Evolutionary conservation across 2,113 vertebrate species (phyloP).

Genomic region (Zapus hudsonius): DNA sequence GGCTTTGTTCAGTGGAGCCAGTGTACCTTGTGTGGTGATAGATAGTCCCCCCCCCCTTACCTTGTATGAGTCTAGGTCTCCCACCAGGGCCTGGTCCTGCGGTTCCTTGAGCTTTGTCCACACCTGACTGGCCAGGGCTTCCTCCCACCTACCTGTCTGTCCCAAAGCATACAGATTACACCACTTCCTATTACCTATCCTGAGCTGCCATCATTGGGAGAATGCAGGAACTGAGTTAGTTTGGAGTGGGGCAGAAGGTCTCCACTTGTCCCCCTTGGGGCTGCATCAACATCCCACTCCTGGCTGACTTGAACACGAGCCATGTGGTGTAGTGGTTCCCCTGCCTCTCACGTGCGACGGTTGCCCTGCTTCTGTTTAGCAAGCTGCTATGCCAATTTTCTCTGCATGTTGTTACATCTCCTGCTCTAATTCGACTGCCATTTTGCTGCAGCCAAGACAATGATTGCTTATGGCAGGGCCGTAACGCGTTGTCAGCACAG

Average conservation of each 20-base stretch:
- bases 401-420: constrained; percentile 78
- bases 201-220: no score
- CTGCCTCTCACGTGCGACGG: constrained; percentile 14
- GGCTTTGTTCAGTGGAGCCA: no score
- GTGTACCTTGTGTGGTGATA: no score
- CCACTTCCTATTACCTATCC: no score
- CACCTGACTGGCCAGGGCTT: no score
- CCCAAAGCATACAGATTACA: no score
- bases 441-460: constrained; percentile 76
- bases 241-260: not conserved
- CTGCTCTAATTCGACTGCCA: constrained; percentile 82
- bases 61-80: no score
- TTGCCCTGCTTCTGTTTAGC: constrained; percentile 74
- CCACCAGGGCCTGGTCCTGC: no score
- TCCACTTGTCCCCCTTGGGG: not conserved
- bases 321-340: constrained; percentile 23
- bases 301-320: not conserved
- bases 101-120: no score
- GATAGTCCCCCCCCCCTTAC: no score
- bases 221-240: not conserved
- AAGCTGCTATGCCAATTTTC: constrained; percentile 80
- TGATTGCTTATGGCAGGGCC: constrained; percentile 88
- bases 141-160: no score
- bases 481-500: constrained; percentile 88
- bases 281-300: not conserved